Base-by-base conservation (phyloP, 1,140 invertebrate genomes). In the Caerostris darwini region DNA sequence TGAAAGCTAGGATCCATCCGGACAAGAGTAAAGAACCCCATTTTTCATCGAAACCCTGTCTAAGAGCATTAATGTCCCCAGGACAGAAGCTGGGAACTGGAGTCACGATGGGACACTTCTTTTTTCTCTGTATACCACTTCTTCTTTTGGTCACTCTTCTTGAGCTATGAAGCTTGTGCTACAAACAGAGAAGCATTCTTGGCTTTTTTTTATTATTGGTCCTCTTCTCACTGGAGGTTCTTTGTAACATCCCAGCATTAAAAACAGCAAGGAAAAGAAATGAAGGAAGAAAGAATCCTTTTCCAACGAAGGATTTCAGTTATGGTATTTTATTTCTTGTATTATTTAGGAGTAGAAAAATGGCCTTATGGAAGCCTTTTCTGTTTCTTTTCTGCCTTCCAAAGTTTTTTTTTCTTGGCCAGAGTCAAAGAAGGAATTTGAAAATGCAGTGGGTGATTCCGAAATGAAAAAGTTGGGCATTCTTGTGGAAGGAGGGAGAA, bases 41-140 rank as follows among this genome's bases (percentile, higher is more conserved):
- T 92, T 92, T 92, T 92, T 92, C 91, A 92, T 92, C 59, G 59
- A 92, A 92, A 92, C 81, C 54, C 61, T 92, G 82, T 86, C 61
- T 92, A 69, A 92, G 82, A 92, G 82, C 91, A 92, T 92, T 92
- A 92, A 92, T 92, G 91, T 86, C 58, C 81, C 53, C 7, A 17
- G 91, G 81, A 86, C 59, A 92, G 82, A 86, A 69, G 61, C 53
- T 67, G 34, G 50, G 34, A 69, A 58, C 59, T 61, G 50, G 34
- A 92, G 57, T 92, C 90, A 56, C 58, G 61, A 67, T 77, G 17
- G 61, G 19, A 82, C 17, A 69, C 50, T 92, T 59, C 86, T 92
- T 86, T 92, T 67, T 50, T 34, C 59, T 14, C 54, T 34, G 10
- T 58, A 3, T 14, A n/a, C 19, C 34, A 0, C n/a, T 3, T 64